Evolutionary conservation across 2,113 vertebrate species (phyloP).

Genomic region (Myotis yumanensis): DNA sequence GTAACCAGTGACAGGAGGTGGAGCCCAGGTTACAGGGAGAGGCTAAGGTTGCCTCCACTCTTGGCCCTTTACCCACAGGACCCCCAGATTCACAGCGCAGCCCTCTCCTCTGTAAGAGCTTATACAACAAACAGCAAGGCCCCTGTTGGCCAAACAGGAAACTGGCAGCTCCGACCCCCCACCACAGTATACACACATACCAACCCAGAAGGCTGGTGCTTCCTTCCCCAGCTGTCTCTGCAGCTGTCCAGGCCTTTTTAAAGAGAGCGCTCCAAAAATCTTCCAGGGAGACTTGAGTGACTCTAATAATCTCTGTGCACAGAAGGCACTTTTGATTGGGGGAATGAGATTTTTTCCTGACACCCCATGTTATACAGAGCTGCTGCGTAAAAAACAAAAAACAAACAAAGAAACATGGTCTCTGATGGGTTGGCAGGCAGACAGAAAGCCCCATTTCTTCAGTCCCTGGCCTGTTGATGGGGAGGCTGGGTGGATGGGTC

Average conservation of each 20-base stretch:
- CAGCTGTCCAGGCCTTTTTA: conserved; percentile 54
- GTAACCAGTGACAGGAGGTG: background rate
- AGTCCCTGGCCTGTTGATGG: background rate
- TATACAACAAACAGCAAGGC: background rate
- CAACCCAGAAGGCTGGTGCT: background rate
- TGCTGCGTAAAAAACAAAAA: background rate
- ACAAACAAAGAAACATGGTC: background rate
- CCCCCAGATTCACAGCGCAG: background rate
- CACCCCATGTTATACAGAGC: background rate
- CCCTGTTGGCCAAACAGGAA: conserved; percentile 26
- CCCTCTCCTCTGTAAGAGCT: background rate
- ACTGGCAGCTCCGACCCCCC: background rate
- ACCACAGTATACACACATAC: background rate
- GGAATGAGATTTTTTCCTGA: background rate
- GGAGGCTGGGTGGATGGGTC: background rate
- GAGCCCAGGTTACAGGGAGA: background rate
- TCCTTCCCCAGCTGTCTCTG: conserved; percentile 43
- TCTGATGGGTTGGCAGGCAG: background rate
- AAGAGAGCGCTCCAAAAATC: background rate
- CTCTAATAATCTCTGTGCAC: background rate
- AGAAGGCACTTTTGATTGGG: background rate
- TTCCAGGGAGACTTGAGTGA: background rate
- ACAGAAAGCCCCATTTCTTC: background rate
- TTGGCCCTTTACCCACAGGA: background rate
- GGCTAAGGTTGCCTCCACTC: background rate